These are phyloP conservation scores for Hypotaenidia philippensis DNA, from an alignment of 2,797 vertebrate species.

Conservation along the genomic window DNA sequence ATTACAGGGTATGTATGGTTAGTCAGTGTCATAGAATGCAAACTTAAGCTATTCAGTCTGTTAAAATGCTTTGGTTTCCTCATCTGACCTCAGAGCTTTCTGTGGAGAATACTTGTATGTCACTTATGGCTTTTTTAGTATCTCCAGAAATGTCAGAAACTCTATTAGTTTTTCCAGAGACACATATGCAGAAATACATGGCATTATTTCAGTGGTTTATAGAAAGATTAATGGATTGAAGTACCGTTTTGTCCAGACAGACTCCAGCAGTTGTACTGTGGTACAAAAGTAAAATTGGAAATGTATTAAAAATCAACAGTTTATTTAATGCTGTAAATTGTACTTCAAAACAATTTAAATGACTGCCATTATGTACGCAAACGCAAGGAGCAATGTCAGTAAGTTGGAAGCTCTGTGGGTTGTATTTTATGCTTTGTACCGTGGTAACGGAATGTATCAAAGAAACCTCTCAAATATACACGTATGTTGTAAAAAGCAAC, in stretches of 20 bases:
- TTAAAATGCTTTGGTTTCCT: slow-evolving; percentile 53
- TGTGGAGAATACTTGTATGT: background rate
- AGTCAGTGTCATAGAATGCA: slow-evolving; percentile 27
- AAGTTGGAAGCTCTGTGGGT: slow-evolving; percentile 35
- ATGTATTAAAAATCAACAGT: background rate
- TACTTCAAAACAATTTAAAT: background rate
- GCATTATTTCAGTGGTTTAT: slow-evolving; percentile 41
- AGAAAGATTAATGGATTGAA: slow-evolving; percentile 23
- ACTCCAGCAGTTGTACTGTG: background rate
- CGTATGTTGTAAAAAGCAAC: slow-evolving; percentile 37
- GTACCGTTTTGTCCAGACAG: slow-evolving; percentile 41
- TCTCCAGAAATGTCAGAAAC: slow-evolving; percentile 53
- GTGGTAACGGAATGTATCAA: slow-evolving; percentile 1
- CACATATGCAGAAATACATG: background rate
- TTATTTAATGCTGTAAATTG: slow-evolving; percentile 21
- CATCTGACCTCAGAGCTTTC: slow-evolving; percentile 50
- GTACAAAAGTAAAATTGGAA: background rate
- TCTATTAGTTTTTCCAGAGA: slow-evolving; percentile 46
- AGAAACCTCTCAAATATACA: slow-evolving; percentile 50
- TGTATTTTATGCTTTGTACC: slow-evolving; percentile 43
- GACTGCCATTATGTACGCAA: background rate
- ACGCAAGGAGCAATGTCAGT: background rate
- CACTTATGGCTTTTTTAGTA: background rate
- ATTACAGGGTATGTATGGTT: background rate
- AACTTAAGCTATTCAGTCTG: slow-evolving; percentile 24